phyloP scores from a whole-genome alignment of 2,888 invertebrate genomes.

The Eurytoma adleriae region DNA sequence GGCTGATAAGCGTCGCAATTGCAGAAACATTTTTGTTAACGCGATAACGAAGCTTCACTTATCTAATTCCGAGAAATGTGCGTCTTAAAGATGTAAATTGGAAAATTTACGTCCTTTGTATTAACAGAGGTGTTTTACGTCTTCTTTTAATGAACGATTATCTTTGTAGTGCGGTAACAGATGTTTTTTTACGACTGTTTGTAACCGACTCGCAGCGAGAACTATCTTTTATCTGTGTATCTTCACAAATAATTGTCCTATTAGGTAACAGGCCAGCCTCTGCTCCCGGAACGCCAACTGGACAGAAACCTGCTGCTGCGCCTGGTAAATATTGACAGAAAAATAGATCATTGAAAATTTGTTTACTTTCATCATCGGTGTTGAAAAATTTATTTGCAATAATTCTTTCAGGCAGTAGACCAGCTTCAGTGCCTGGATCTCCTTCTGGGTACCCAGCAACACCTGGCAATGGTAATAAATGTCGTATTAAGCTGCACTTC shows the following conservation, averaged over 20 bases:
- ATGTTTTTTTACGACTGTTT: slow-evolving; percentile 7
- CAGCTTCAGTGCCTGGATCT: slow-evolving; percentile 23
- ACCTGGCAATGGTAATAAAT: not conserved
- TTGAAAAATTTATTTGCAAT: not conserved
- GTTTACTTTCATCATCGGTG: too few species aligned
- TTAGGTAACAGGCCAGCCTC: slow-evolving; percentile 51
- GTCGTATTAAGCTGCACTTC: too few species aligned
- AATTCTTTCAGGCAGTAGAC: slow-evolving; percentile 22
- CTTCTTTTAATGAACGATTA: not conserved
- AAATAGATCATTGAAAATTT: not conserved
- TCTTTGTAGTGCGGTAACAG: slow-evolving; percentile 11
- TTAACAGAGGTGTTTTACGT: not conserved
- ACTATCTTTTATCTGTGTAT: not conserved
- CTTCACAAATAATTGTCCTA: slow-evolving; percentile 21
- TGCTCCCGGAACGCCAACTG: slow-evolving; percentile 33
- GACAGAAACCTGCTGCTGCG: slow-evolving; percentile 20
- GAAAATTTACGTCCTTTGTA: not conserved
- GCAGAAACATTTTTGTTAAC: too few species aligned
- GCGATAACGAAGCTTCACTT: too few species aligned
- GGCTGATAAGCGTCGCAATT: too few species aligned
- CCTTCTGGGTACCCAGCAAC: slow-evolving; percentile 1
- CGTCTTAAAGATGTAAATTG: too few species aligned
- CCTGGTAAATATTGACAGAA: slow-evolving; percentile 39
- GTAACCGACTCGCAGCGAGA: too few species aligned
- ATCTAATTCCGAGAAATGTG: too few species aligned